These are phyloP conservation scores for Poecilobothrus nobilitatus DNA, from an alignment of 2,888 invertebrate species.

Conservation along the genomic window DNA sequence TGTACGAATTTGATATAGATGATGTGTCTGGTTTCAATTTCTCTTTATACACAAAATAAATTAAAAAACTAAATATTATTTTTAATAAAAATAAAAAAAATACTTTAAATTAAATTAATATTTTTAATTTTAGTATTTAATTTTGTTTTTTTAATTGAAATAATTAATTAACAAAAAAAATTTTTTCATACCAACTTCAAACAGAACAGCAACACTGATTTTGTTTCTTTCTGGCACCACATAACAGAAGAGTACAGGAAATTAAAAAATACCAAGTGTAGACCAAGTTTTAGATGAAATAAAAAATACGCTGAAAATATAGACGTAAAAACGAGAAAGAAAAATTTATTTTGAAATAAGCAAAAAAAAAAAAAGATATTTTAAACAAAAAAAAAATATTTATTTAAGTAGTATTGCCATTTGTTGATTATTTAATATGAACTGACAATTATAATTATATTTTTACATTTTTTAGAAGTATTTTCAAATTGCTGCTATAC, in stretches of 20 bases:
- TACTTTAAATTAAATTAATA: background rate
- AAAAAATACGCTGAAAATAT: background rate
- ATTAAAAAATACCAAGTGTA: background rate
- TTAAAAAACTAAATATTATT: background rate
- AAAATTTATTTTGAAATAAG: background rate
- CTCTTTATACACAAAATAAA: background rate
- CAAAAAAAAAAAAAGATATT: no score
- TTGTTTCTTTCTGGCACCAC: background rate
- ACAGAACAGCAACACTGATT: slow-evolving; percentile 1
- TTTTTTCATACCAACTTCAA: background rate
- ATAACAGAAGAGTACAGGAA: background rate
- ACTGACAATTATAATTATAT: no score
- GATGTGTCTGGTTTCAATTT: background rate
- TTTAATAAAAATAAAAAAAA: background rate
- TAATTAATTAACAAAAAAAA: background rate
- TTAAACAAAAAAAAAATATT: background rate
- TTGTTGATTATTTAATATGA: background rate
- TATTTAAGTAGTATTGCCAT: background rate
- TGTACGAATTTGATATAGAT: background rate
- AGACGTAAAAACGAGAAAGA: background rate
- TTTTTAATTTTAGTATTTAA: background rate
- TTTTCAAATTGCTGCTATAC: no score
- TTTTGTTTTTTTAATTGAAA: background rate
- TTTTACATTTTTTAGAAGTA: no score
- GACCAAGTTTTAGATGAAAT: background rate